These are phyloP conservation scores for Geophilus truncorum DNA, from an alignment of 2,888 invertebrate genomes.

Conservation along the genomic window DNA sequence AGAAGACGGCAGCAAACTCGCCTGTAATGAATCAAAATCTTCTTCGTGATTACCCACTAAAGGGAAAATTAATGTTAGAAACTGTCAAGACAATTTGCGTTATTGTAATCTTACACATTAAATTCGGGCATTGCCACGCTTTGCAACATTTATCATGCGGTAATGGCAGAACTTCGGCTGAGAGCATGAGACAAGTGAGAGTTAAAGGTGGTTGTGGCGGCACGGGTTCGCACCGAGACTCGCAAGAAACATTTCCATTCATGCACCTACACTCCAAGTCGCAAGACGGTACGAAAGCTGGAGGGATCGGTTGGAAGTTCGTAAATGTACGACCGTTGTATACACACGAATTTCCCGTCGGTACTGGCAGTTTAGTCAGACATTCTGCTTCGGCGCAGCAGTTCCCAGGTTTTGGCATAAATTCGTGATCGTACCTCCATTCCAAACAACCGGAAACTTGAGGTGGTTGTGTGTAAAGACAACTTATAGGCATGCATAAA, in stretches of 20 bases:
- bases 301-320: conserved; percentile 78
- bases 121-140: conserved; percentile 57
- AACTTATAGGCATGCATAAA: background rate
- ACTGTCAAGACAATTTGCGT: background rate
- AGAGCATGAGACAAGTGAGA: conserved; percentile 62
- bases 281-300: conserved; percentile 66
- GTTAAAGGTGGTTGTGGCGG: conserved; percentile 68
- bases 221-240: conserved; percentile 71
- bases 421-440: conserved; percentile 16
- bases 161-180: conserved; percentile 60
- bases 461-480: conserved; percentile 23
- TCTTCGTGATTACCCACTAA: conserved; percentile 18
- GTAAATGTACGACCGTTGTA: conserved; percentile 62
- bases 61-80: background rate
- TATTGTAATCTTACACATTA: background rate
- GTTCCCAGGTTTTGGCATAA: conserved; percentile 8
- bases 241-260: conserved; percentile 78
- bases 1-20: background rate
- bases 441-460: conserved; percentile 28
- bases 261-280: conserved; percentile 82
- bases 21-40: conserved; percentile 13
- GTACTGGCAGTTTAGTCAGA: background rate
- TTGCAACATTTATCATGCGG: conserved; percentile 79
- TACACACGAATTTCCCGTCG: conserved; percentile 69
- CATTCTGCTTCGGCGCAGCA: conserved; percentile 28